Evolutionary conservation across 2,113 vertebrate species (phyloP).

Genomic region (Mystacornis crossleyi): DNA sequence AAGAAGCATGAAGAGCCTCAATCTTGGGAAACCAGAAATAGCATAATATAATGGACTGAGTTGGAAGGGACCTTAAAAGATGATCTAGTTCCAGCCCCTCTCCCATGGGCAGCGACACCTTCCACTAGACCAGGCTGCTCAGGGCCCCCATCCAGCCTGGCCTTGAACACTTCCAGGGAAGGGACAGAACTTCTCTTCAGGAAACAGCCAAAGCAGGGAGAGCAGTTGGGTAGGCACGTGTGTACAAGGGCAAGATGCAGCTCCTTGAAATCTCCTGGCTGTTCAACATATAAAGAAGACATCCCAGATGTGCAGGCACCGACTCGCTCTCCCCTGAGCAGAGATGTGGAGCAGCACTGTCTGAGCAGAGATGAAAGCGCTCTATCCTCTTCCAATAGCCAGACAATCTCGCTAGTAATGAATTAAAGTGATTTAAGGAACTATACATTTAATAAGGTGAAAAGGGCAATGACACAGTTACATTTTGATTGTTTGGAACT

Average conservation of each 20-base stretch:
- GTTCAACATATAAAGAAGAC: background rate
- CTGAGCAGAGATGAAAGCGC: background rate
- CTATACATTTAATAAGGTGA: background rate
- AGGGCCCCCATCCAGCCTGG: background rate
- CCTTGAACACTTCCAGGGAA: background rate
- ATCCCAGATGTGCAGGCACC: fast-evolving
- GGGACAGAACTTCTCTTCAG: background rate
- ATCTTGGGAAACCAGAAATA: background rate
- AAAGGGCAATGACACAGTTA: background rate
- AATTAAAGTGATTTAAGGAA: conserved; percentile 1
- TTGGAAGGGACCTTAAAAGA: background rate
- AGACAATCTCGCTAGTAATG: background rate
- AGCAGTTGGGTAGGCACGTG: fast-evolving
- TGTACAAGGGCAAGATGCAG: fast-evolving
- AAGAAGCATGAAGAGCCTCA: background rate
- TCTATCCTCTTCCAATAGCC: background rate
- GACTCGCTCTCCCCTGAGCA: background rate
- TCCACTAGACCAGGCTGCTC: background rate
- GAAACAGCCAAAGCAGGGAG: background rate
- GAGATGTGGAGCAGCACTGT: background rate
- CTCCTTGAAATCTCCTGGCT: background rate
- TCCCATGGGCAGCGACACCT: background rate
- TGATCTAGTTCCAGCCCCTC: background rate
- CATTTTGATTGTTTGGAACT: background rate
- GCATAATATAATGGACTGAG: background rate